Evolutionary conservation across 1,140 invertebrate genomes (phyloP).

Genomic region (Antheraea pernyi): DNA sequence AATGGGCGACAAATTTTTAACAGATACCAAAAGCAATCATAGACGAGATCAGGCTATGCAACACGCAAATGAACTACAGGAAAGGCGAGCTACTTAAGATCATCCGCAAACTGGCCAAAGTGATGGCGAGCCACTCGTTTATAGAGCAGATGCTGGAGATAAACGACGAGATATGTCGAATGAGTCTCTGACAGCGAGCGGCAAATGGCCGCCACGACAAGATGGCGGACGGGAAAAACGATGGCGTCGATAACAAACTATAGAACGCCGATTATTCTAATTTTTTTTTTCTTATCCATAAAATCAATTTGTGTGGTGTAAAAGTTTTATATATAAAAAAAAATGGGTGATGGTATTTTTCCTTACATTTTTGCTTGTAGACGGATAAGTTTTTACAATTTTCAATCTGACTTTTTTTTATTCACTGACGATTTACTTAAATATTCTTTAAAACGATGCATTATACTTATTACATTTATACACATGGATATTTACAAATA

Average conservation of each 20-base stretch:
- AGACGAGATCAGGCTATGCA: conserved; percentile 83
- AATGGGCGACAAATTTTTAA: not conserved
- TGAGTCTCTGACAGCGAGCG: conserved; percentile 51
- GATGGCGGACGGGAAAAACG: conserved; percentile 35
- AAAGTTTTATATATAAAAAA: no score
- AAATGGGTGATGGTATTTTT: not conserved
- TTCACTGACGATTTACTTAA: not conserved
- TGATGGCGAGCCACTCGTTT: conserved; percentile 86
- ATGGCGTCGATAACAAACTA: conserved; percentile 20
- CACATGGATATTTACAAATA: not conserved
- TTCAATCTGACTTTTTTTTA: not conserved
- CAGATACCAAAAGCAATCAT: conserved; percentile 80
- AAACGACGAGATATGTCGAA: conserved; percentile 86
- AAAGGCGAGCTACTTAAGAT: conserved; percentile 81
- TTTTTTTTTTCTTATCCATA: conserved; percentile 10
- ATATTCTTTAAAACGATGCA: not conserved
- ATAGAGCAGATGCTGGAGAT: conserved; percentile 86
- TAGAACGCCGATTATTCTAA: conserved; percentile 24
- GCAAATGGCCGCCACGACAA: conserved; percentile 47
- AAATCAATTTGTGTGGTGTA: not conserved
- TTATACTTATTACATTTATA: not conserved
- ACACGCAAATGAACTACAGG: conserved; percentile 84
- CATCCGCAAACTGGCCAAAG: conserved; percentile 82
- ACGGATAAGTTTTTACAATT: no score
- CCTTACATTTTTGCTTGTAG: not conserved